Evolutionary conservation across 2,888 invertebrate species (phyloP).

Genomic region (Helleia helle): DNA sequence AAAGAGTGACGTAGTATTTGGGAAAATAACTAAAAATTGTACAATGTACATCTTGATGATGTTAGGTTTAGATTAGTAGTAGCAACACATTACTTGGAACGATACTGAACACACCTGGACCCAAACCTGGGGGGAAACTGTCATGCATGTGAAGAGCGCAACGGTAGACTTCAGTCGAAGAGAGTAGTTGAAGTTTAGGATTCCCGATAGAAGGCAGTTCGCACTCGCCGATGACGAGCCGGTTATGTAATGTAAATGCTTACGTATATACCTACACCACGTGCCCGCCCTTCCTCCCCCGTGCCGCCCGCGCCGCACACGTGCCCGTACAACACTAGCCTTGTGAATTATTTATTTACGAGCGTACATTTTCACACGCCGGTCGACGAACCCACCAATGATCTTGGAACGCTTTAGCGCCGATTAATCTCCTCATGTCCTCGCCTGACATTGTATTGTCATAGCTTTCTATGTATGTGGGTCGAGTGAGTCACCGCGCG

Average conservation of each 20-base stretch:
- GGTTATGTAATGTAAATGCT: slow-evolving; percentile 73
- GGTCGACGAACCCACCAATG: slow-evolving; percentile 67
- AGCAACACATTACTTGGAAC: too few species aligned
- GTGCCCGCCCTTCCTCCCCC: slow-evolving; percentile 53
- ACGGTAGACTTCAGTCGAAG: too few species aligned
- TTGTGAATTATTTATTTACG: slow-evolving; percentile 75
- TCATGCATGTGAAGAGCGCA: too few species aligned
- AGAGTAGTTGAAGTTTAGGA: background rate
- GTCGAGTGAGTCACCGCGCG: slow-evolving; percentile 6
- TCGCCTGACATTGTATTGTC: slow-evolving; percentile 30
- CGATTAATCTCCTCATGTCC: slow-evolving; percentile 58
- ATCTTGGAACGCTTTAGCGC: slow-evolving; percentile 67
- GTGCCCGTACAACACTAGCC: slow-evolving; percentile 71
- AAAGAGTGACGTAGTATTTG: too few species aligned
- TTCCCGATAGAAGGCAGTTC: slow-evolving; percentile 31
- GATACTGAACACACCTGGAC: too few species aligned
- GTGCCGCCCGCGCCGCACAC: too few species aligned
- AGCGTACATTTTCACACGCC: slow-evolving; percentile 72
- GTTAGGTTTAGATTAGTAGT: too few species aligned
- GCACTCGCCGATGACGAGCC: slow-evolving; percentile 67
- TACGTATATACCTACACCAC: slow-evolving; percentile 70
- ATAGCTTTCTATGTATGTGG: slow-evolving; percentile 11
- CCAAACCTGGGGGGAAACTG: too few species aligned
- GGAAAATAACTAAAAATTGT: too few species aligned
- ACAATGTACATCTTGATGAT: too few species aligned